phyloP scores from a whole-genome alignment of 1,140 invertebrate genomes.

The Microplitis demolitor region DNA sequence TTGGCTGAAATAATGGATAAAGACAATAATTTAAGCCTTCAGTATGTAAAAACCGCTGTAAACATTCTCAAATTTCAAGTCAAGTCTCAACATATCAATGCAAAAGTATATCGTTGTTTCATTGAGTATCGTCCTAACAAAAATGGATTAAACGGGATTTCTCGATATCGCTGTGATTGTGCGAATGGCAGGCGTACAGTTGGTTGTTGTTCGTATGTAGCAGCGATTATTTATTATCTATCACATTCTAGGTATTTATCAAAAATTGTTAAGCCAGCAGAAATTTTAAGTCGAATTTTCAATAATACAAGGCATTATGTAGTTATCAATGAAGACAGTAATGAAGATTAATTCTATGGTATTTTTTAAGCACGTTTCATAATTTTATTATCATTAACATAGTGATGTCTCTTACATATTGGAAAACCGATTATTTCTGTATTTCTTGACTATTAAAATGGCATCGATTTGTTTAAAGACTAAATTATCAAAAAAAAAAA shows the following conservation, averaged over 20 bases:
- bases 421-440: background rate
- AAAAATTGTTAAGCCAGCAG: background rate
- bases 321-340: constrained; percentile 23
- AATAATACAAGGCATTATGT: background rate
- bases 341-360: constrained; percentile 3
- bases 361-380: background rate
- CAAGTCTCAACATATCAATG: constrained; percentile 22
- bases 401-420: background rate
- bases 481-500: background rate
- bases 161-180: background rate
- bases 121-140: constrained; percentile 22
- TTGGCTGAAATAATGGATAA: constrained; percentile 28
- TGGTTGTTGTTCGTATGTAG: constrained; percentile 28
- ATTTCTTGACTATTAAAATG: background rate
- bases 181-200: constrained; percentile 14
- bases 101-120: constrained; percentile 23
- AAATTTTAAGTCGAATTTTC: constrained; percentile 12
- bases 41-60: background rate
- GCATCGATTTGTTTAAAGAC: background rate
- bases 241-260: constrained; percentile 23
- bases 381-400: too few species aligned
- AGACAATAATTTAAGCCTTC: background rate
- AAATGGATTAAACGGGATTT: background rate
- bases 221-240: constrained; percentile 27
- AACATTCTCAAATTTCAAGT: constrained; percentile 22